Evolutionary conservation across 2,888 invertebrate genomes (phyloP), one percentile per base, ranked within the genome.

Genomic region (Plebejus melissa): DNA sequence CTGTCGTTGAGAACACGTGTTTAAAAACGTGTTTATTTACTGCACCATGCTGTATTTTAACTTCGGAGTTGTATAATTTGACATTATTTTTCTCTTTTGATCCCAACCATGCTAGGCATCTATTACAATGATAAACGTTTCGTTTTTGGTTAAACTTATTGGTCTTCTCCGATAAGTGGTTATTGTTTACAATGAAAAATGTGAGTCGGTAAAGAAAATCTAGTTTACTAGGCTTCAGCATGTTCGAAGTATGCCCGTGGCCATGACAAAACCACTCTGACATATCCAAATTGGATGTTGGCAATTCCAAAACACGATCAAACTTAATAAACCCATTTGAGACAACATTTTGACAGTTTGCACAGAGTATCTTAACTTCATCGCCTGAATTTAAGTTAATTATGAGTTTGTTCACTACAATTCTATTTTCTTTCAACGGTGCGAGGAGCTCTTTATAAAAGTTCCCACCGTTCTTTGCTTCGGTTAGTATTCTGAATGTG

Each of bases 251-350:
- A 28, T 80, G 77, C 0, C 85, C 87, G 70, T 91, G 90, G 0
- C 91, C 91, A 79, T 96, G 96, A 81, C 96, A 96, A 83, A 95
- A 96, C 95, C 95, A 96, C 78, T 96, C 96, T 0, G 93, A 92
- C 83, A 94, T 93, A 81, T 95, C 95, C 76, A 94, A 87, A 85
- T 94, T 94, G 22, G 93, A 90, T 0, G 95, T 94, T 0, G 96
- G 96, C 75, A 96, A 84, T 76, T 96, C 95, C 77, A 96, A 85
- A 81, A 96, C 89, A 78, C 95, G 90, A 72, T 93, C 86, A 86
- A 96, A 95, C 72, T 88, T 89, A 0, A 94, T 89, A 75, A 83
- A 83, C 78, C 85, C 86, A 77, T 92, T 90, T n/a, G 94, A 87
- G 60, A 94, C 83, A n/a, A 87, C 80, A 82, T 94, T 94, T 0